Percentiles rank a stretch among this genome's conserved stretches.
Conservation (phyloP, 2,888 invertebrate genomes). For the Rhodophaea formosa region DNA sequence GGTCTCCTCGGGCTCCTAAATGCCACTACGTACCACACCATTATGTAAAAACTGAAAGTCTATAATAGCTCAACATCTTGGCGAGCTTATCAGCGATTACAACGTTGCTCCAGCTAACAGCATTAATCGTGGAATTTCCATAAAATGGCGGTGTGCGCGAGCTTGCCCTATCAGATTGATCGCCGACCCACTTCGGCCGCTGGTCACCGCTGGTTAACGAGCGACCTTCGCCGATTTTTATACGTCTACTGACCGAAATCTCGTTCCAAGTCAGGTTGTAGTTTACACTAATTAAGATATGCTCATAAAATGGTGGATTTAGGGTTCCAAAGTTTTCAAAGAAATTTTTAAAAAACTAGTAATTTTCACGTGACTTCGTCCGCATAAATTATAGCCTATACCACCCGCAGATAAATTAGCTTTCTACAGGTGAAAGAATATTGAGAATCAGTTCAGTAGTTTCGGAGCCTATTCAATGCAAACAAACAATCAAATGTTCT, state of each 20-base stretch:
- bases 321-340: too few relatives aligned
- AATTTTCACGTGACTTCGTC: too few relatives aligned
- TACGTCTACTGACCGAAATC: conserved; percentile 35
- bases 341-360: too few relatives aligned
- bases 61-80: not conserved
- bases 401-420: too few relatives aligned
- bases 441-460: too few relatives aligned
- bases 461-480: too few relatives aligned
- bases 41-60: too few relatives aligned
- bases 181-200: conserved; percentile 65
- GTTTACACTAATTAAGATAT: not conserved
- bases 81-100: conserved; percentile 5
- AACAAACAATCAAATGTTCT: too few relatives aligned
- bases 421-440: too few relatives aligned
- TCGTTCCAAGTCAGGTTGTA: conserved; percentile 26
- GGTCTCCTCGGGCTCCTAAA: too few relatives aligned
- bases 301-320: not conserved
- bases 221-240: conserved; percentile 49
- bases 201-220: conserved; percentile 29
- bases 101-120: conserved; percentile 3
- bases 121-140: conserved; percentile 53
- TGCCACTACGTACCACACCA: too few relatives aligned
- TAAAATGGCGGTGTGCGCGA: conserved; percentile 61
- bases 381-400: too few relatives aligned
- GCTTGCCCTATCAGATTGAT: conserved; percentile 68